phyloP scores from a whole-genome alignment of 2,113 vertebrate species.

The Xiphias gladius region DNA sequence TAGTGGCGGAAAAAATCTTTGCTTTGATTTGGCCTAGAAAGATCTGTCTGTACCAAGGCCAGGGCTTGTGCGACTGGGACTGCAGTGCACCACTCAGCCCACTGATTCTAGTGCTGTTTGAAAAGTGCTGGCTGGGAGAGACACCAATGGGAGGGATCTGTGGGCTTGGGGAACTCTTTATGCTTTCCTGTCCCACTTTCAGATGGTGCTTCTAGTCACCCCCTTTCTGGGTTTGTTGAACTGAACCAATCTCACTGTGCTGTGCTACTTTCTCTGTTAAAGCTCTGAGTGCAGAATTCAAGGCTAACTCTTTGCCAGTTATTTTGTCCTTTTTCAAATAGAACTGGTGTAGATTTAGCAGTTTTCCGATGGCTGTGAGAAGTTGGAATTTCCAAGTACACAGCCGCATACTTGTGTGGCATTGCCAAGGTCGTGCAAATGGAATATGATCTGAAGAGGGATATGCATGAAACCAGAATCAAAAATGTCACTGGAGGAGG shows the following conservation, averaged over 20 bases:
- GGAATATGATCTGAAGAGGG: conserved; percentile 55
- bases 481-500: conserved; percentile 44
- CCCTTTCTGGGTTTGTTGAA: conserved; percentile 59
- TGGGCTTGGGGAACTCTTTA: conserved; percentile 53
- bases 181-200: conserved; percentile 71
- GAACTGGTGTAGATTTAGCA: conserved; percentile 61
- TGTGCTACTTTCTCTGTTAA: conserved; percentile 61
- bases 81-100: conserved; percentile 50
- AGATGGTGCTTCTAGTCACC: conserved; percentile 32
- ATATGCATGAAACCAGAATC: conserved; percentile 57
- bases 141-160: conserved; percentile 48
- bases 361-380: conserved; percentile 61
- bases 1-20: conserved; percentile 50
- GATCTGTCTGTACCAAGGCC: conserved; percentile 49
- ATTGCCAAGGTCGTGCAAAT: conserved; percentile 61
- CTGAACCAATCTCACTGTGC: conserved; percentile 54
- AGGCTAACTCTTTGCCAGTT: conserved; percentile 39
- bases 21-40: conserved; percentile 73
- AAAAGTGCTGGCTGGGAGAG: conserved; percentile 60
- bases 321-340: conserved; percentile 18
- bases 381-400: conserved; percentile 67
- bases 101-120: conserved; percentile 50
- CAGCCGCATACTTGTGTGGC: conserved; percentile 48
- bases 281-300: conserved; percentile 26
- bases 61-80: conserved; percentile 60